Evolutionary conservation across 2,113 vertebrate genomes (phyloP).

Genomic region (Datnioides undecimradiatus): DNA sequence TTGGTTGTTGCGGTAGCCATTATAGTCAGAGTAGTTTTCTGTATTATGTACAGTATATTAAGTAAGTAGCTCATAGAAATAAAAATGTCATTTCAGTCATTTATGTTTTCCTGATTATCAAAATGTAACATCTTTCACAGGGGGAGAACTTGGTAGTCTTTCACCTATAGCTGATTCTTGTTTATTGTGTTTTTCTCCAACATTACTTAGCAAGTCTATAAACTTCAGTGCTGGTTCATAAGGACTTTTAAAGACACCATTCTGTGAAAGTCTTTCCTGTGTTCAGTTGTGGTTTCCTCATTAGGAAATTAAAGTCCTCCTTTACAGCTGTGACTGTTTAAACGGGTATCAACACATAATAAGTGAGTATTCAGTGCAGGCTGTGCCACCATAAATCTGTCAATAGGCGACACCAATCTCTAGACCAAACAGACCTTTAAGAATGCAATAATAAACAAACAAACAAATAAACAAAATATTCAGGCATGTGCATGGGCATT

Average conservation of each 20-base stretch:
- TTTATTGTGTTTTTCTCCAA: background rate
- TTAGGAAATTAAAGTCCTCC: background rate
- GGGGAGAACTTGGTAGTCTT: background rate
- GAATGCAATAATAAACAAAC: background rate
- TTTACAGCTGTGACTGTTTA: background rate
- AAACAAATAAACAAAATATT: background rate
- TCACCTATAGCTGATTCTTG: background rate
- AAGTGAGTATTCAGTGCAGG: background rate
- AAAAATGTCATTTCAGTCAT: background rate
- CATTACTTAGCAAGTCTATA: background rate
- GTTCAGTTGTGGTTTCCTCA: background rate
- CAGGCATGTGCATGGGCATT: background rate
- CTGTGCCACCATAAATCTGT: background rate
- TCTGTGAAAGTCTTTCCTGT: too few relatives aligned
- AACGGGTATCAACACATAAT: background rate
- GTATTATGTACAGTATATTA: background rate
- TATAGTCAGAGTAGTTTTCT: background rate
- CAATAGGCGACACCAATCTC: background rate
- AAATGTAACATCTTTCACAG: background rate
- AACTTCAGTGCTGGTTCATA: background rate
- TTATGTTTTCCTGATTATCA: background rate
- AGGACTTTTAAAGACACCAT: background rate
- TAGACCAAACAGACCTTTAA: background rate
- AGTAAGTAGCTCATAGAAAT: background rate
- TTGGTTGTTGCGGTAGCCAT: background rate